Evolutionary conservation across 2,888 invertebrate genomes (phyloP).

Genomic region (Xestia c-nigrum): DNA sequence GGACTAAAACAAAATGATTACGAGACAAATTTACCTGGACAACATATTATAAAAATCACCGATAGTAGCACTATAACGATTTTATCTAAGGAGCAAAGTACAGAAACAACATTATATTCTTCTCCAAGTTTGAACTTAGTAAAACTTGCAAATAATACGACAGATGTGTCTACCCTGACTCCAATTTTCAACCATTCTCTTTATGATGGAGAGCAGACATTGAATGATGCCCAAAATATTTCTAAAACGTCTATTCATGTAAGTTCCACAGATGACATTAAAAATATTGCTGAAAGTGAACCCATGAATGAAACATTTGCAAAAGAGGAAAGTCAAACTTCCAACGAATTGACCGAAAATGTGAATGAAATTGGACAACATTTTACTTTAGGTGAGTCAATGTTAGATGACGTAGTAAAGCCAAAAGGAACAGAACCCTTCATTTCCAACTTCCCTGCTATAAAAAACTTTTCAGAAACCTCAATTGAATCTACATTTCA

Average conservation of each 20-base stretch:
- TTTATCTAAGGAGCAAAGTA: not conserved
- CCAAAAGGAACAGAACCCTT: not conserved
- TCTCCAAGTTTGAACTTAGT: not conserved
- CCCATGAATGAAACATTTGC: not conserved
- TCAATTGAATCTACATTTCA: not conserved
- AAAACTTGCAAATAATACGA: slow-evolving; percentile 3
- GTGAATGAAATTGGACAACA: not conserved
- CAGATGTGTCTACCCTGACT: too few relatives aligned
- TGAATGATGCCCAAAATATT: not conserved
- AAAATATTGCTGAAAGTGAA: not conserved
- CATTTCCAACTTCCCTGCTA: not conserved
- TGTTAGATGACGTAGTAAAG: not conserved
- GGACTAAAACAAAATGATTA: not conserved
- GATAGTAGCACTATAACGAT: not conserved
- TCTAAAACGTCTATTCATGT: not conserved
- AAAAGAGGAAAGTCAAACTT: not conserved
- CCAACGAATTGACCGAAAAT: not conserved
- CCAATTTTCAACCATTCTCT: not conserved
- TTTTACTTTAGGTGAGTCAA: not conserved
- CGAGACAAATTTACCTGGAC: not conserved
- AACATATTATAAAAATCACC: not conserved
- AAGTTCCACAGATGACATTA: not conserved
- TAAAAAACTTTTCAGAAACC: not conserved
- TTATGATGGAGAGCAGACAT: not conserved
- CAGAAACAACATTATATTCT: not conserved